These are phyloP conservation scores for Axea sp. DNA, from an alignment of 2,888 invertebrate species.

Conservation along the genomic window DNA sequence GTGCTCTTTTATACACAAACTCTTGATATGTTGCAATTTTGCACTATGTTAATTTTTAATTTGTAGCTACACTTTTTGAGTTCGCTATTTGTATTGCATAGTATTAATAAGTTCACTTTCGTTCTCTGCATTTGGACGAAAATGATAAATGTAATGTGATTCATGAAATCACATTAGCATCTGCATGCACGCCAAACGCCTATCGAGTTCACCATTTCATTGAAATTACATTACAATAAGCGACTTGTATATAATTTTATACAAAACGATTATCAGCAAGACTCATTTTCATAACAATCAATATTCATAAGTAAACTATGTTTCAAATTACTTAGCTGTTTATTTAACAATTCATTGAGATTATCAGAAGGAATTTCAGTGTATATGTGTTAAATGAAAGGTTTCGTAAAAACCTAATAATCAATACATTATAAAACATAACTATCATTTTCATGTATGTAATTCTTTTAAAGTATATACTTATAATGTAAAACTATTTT, in stretches of 20 bases:
- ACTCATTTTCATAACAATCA: conserved; percentile 23
- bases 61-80: conserved; percentile 51
- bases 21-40: conserved; percentile 44
- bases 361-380: too few relatives aligned
- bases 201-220: conserved; percentile 47
- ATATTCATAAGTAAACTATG: too few relatives aligned
- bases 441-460: too few relatives aligned
- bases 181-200: conserved; percentile 63
- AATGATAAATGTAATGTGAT: conserved; percentile 47
- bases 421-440: too few relatives aligned
- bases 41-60: conserved; percentile 56
- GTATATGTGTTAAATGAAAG: too few relatives aligned
- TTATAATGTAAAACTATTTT: too few relatives aligned
- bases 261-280: conserved; percentile 20
- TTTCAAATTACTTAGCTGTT: too few relatives aligned
- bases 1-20: conserved; percentile 28
- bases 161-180: conserved; percentile 50
- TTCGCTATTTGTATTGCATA: conserved; percentile 49
- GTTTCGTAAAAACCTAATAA: too few relatives aligned
- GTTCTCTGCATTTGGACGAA: conserved; percentile 40
- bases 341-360: too few relatives aligned
- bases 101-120: conserved; percentile 28
- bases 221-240: conserved; percentile 22
- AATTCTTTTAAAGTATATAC: too few relatives aligned
- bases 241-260: conserved; percentile 12